Evolutionary conservation across 2,888 invertebrate species (phyloP), one percentile per base, ranked within the genome.

Genomic region (Chamaedrilus cognettii): DNA sequence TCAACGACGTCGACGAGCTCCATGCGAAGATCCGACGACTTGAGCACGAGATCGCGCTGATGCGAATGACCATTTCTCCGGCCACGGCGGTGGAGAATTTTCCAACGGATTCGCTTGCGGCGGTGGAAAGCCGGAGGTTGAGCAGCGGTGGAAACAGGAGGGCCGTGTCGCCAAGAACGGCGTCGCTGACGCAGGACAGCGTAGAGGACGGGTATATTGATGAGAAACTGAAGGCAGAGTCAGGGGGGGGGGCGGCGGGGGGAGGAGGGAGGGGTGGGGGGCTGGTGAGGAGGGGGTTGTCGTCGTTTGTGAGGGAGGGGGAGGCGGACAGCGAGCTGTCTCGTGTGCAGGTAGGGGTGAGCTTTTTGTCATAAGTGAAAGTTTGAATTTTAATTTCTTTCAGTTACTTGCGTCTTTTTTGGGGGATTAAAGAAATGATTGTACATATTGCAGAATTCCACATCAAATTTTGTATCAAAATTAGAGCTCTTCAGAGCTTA

Each of bases 1-100:
- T 64, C 42, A 49, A 31, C n/a, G 68, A 68, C n/a, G 60, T 61
- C 34, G 65, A 65, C 19, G 64, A 68, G 19, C 26, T 64, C 3
- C 56, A 64, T 19, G 32, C 34, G 26, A 68, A 68, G 52, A 28
- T 63, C 23, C 55, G 60, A 4, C 32, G 28, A 4, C 32, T 66
- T 11, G 51, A 65, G 35, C 33, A 7, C 4, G 65, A 65, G 31
- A 51, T 52, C 5, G 55, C 55, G 11, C 15, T 52, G 15, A 52
- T 52, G 55, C 55, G 55, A 11, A 23, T 52, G 55, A 52, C 7
- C 42, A n/a, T n/a, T n/a, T n/a, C n/a, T n/a, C n/a, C n/a, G n/a
- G n/a, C n/a, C n/a, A n/a, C n/a, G n/a, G n/a, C n/a, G n/a, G n/a
- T n/a, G n/a, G n/a, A n/a, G n/a, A n/a, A n/a, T n/a, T n/a, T n/a